Conservation (phyloP, 1,140 invertebrate species). For the Adoxophyes honmai region DNA sequence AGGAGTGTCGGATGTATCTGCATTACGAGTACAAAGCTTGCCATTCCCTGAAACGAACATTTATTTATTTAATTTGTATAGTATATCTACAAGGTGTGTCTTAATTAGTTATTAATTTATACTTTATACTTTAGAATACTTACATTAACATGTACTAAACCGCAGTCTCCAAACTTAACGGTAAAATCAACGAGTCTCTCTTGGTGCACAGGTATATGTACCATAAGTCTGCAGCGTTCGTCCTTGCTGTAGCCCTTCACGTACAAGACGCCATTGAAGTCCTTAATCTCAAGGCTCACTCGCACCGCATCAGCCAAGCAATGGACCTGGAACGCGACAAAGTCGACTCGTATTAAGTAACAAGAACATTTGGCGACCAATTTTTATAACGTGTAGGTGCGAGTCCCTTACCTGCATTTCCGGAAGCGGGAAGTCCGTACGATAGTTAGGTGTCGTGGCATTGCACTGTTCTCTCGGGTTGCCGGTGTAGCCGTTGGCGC, state of each 20-base stretch:
- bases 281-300: constrained; percentile 89
- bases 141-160: constrained; percentile 93
- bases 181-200: constrained; percentile 90
- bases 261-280: constrained; percentile 94
- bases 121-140: constrained; percentile 55
- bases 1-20: constrained; percentile 97
- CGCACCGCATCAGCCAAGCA: constrained; percentile 95
- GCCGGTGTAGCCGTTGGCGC: constrained; percentile 83
- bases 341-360: background rate
- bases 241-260: constrained; percentile 97
- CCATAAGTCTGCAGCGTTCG: constrained; percentile 89
- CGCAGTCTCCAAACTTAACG: constrained; percentile 94
- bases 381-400: background rate
- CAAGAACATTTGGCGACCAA: background rate
- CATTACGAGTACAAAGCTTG: constrained; percentile 94
- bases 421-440: constrained; percentile 90
- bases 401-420: constrained; percentile 86
- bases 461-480: constrained; percentile 84
- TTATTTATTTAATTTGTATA: background rate
- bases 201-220: constrained; percentile 84
- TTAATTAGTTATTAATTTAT: no score
- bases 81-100: background rate
- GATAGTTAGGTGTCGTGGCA: constrained; percentile 63
- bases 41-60: constrained; percentile 83
- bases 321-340: constrained; percentile 77